Evolutionary conservation across 2,113 vertebrate species (phyloP).

Genomic region (Cebus imitator): DNA sequence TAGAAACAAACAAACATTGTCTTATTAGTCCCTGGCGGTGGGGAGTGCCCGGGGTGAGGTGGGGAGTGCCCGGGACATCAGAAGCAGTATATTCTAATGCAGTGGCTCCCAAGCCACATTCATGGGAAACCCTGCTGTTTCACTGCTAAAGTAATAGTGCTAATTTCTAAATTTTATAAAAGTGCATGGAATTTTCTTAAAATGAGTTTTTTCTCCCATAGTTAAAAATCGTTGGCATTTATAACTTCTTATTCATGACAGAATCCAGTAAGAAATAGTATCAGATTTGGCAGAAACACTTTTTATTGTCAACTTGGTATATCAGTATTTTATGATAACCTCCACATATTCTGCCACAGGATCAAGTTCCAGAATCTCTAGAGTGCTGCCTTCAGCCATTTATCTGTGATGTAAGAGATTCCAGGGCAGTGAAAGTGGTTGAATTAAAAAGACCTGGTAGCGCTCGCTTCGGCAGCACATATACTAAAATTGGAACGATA

Average conservation of each 20-base stretch:
- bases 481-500: too few species aligned
- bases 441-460: background rate
- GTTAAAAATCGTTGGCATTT: background rate
- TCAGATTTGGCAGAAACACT: background rate
- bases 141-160: background rate
- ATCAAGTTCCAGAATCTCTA: background rate
- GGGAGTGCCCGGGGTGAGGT: background rate
- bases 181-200: slow-evolving; percentile 12
- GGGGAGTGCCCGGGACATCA: background rate
- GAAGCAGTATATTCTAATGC: background rate
- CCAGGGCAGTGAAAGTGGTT: background rate
- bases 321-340: background rate
- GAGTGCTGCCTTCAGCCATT: background rate
- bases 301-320: background rate
- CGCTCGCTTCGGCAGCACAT: too few species aligned
- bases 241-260: background rate
- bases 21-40: background rate
- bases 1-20: background rate
- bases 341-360: background rate
- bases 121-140: background rate
- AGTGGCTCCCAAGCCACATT: fast-evolving
- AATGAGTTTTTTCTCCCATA: background rate
- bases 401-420: background rate
- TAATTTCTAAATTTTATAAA: background rate
- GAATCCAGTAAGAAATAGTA: background rate